Percentiles rank a stretch among this genome's conserved stretches.
phyloP scores from a whole-genome alignment of 1,140 invertebrate species.

The Ectropis grisescens region DNA sequence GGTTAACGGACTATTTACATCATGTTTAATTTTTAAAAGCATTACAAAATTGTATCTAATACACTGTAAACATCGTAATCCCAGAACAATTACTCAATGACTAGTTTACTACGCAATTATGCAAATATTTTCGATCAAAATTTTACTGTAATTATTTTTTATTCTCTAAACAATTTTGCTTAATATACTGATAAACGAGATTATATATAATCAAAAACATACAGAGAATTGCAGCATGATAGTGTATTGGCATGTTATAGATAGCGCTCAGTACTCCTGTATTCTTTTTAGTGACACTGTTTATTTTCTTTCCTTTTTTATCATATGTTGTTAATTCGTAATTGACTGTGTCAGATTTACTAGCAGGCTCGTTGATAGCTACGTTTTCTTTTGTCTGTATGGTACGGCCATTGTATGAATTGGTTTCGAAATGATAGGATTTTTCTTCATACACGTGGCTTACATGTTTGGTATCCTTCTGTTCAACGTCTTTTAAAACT shows the following conservation, averaged over 20 bases:
- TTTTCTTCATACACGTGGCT: conserved; percentile 7
- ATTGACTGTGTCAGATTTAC: neutral
- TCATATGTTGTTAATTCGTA: neutral
- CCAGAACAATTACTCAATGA: conserved; percentile 25
- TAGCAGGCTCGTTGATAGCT: conserved; percentile 7
- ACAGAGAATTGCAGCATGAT: conserved; percentile 64
- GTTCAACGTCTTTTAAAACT: no score
- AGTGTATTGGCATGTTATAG: conserved; percentile 65
- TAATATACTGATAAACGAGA: conserved; percentile 62
- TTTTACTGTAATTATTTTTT: conserved; percentile 24
- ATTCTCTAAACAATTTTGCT: conserved; percentile 45
- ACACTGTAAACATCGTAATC: neutral
- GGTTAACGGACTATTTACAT: conserved; percentile 35
- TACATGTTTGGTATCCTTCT: conserved; percentile 6
- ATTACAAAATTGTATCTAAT: conserved; percentile 1
- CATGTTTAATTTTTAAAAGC: conserved; percentile 10
- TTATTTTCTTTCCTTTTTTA: conserved; percentile 17
- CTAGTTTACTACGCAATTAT: conserved; percentile 25
- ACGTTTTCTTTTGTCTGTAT: no score
- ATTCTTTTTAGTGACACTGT: conserved; percentile 39
- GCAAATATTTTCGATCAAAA: conserved; percentile 9
- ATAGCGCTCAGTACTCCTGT: conserved; percentile 40
- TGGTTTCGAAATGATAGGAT: conserved; percentile 6
- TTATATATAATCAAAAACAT: conserved; percentile 67
- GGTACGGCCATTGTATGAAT: conserved; percentile 3